Base-by-base conservation (phyloP, 2,797 vertebrate genomes). In the Fistularia tabacaria region DNA sequence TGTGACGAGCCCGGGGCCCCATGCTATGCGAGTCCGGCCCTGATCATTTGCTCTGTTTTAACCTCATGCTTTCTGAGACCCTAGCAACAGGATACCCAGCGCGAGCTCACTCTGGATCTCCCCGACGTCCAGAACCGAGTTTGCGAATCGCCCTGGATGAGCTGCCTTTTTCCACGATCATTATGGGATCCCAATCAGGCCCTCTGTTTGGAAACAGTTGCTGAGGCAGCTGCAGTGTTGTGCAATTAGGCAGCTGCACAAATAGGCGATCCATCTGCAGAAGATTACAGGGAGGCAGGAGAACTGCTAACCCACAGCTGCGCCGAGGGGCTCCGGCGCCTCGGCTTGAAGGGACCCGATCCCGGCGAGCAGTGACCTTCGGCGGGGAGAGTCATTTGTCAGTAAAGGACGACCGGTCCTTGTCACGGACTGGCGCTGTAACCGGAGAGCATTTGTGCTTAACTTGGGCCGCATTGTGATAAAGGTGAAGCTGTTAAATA, bases 161-260 rank as follows among this genome's bases (percentile, higher is more conserved):
- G 39, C 8, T 8, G 39, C 8, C 10, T 2, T 40, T 40, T 10
- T 10, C 49, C 58, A 49, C 45, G 61, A 77, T 81, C 67, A 64
- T 77, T 61, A 55, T 60, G 43, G 57, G 41, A 64, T 45, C 61
- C 53, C 36, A 60, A 59, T 80, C 58, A 69, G 49, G 59, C 5
- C 25, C 25, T 50, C 71, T 54, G 64, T 76, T 71, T 59, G 42
- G 53, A 58, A 59, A 67, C 41, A 61, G 48, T 59, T 64, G 43
- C 45, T 62, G 42, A 68, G 13, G 66, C 75, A 69, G 65, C 76
- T 59, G 59, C 54, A 43, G 56, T 25, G 36, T 70, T 72, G 55
- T 44, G 36, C 57, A 70, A 62, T 63, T 60, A 51, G 37, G 40
- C 69, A 80, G 67, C 64, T 77, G 72, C 51, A 54, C 66, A 82